phyloP scores from a whole-genome alignment of 2,888 invertebrate genomes.

The Oligia strigilis region DNA sequence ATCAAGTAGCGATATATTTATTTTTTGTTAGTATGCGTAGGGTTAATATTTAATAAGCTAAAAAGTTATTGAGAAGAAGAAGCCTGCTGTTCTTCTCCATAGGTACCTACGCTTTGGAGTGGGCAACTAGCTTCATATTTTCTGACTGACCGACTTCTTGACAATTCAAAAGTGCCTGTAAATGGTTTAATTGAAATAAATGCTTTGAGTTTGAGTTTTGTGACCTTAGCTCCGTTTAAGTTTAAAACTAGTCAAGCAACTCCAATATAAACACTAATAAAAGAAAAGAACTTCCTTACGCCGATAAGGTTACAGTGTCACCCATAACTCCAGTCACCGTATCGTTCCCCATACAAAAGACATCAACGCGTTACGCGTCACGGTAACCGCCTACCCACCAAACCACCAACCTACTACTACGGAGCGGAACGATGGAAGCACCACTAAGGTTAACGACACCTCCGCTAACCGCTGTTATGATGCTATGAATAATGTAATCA shows the following conservation, averaged over 20 bases:
- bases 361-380: slow-evolving; percentile 44
- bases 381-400: neutral
- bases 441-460: slow-evolving; percentile 48
- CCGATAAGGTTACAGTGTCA: neutral
- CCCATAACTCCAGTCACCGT: no score
- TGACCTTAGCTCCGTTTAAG: neutral
- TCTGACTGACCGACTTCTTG: no score
- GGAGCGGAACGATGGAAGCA: slow-evolving; percentile 14
- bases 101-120: no score
- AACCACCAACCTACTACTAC: slow-evolving; percentile 3
- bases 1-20: no score
- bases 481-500: slow-evolving; percentile 34
- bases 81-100: no score
- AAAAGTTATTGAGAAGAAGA: no score
- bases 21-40: no score
- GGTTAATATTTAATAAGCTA: no score
- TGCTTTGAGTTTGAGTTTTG: no score
- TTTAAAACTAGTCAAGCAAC: neutral
- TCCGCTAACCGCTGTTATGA: slow-evolving; percentile 32
- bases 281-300: neutral
- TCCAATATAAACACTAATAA: neutral
- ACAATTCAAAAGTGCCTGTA: no score
- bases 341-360: slow-evolving; percentile 28
- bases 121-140: no score
- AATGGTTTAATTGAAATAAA: no score